Evolutionary conservation across 2,113 vertebrate species (phyloP).

Genomic region (Oncorhynchus clarkii): DNA sequence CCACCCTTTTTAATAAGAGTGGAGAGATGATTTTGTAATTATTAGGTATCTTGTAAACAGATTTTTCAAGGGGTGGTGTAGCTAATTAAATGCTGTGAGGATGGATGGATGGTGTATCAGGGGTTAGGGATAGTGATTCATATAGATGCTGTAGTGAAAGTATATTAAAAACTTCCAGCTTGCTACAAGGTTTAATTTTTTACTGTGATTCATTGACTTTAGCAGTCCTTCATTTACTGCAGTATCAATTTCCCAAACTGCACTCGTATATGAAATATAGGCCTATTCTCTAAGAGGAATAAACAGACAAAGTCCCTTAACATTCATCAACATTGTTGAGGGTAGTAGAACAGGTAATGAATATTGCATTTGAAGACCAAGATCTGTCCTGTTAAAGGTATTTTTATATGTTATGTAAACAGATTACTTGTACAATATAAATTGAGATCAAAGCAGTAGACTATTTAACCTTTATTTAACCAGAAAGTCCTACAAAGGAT

Average conservation of each 20-base stretch:
- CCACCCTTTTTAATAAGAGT: not conserved
- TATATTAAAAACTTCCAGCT: conserved; percentile 5
- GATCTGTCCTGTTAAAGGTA: too few species aligned
- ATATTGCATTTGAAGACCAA: too few species aligned
- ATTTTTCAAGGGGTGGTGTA: not conserved
- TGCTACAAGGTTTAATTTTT: not conserved
- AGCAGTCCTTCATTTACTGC: not conserved
- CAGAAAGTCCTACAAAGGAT: too few species aligned
- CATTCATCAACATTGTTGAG: not conserved
- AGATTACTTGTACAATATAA: too few species aligned
- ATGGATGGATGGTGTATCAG: not conserved
- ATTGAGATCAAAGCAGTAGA: too few species aligned
- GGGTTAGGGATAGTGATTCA: not conserved
- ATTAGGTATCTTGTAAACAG: not conserved
- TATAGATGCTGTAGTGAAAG: not conserved
- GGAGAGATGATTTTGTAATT: not conserved
- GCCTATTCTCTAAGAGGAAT: not conserved
- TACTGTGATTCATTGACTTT: not conserved
- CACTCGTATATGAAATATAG: not conserved
- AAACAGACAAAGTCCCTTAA: not conserved
- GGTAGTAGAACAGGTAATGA: too few species aligned
- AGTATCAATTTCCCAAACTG: not conserved
- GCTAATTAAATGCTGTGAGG: not conserved
- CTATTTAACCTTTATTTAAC: too few species aligned
- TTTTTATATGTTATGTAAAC: too few species aligned